phyloP scores from a whole-genome alignment of 2,797 vertebrate genomes.

The Gambusia yucatana region DNA sequence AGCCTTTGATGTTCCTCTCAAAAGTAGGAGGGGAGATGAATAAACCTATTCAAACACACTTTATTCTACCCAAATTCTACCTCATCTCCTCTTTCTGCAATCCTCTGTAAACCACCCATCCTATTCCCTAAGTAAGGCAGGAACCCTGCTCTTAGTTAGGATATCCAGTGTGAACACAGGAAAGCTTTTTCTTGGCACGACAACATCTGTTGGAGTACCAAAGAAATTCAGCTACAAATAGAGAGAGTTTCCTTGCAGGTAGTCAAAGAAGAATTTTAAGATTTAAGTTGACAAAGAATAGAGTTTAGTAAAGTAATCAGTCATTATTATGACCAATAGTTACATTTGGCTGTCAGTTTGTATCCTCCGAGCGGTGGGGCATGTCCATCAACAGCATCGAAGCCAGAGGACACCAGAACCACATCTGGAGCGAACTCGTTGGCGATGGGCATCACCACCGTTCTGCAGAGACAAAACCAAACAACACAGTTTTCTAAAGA shows the following conservation, averaged over 20 bases:
- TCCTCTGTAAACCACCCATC: conserved; percentile 57
- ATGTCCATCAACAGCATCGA: conserved; percentile 94
- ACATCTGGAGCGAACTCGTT: conserved; percentile 93
- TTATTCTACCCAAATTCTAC: conserved; percentile 34
- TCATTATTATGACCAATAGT: conserved; percentile 63
- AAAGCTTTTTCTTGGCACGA: conserved; percentile 39
- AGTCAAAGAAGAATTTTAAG: background rate
- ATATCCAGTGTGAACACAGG: conserved; percentile 50
- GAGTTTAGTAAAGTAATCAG: conserved; percentile 2
- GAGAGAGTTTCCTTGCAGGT: background rate
- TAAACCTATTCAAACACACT: conserved; percentile 49
- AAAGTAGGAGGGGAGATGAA: conserved; percentile 41
- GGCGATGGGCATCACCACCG: conserved; percentile 95
- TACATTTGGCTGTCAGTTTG: conserved; percentile 93
- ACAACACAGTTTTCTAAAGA: conserved; percentile 4
- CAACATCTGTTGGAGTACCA: conserved; percentile 39
- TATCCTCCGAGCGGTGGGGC: conserved; percentile 93
- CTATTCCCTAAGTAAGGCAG: conserved; percentile 34
- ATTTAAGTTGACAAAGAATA: background rate
- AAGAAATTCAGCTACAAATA: conserved; percentile 23
- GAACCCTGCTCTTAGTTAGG: conserved; percentile 50
- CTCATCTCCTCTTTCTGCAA: conserved; percentile 45
- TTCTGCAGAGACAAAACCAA: conserved; percentile 71
- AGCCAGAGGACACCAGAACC: conserved; percentile 94
- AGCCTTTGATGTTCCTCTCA: conserved; percentile 66